A percentile compares a stretch with the other conserved stretches of the same genome.
These are phyloP conservation scores for Nannospalax galili DNA, from an alignment of 2,113 vertebrate genomes.

Conservation along the genomic window DNA sequence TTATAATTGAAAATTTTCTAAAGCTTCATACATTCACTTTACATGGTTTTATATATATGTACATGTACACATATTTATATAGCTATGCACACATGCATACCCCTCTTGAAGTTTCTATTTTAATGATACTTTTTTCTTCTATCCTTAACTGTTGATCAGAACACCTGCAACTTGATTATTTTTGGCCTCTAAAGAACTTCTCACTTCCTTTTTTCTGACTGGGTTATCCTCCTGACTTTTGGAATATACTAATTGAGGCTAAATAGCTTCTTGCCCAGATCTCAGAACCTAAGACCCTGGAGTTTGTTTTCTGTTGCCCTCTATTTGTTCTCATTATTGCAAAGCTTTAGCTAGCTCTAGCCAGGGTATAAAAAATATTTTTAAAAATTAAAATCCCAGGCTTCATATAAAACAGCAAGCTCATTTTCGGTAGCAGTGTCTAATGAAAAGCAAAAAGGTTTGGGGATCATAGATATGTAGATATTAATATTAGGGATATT, in stretches of 20 bases:
- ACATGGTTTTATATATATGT: no score
- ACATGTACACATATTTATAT: not conserved
- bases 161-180: not conserved
- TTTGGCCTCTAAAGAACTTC: not conserved
- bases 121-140: not conserved
- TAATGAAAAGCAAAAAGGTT: not conserved
- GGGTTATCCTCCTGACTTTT: not conserved
- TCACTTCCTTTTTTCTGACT: not conserved
- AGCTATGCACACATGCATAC: not conserved
- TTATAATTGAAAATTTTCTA: not conserved
- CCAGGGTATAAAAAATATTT: not conserved
- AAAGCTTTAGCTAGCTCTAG: not conserved
- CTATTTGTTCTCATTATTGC: not conserved
- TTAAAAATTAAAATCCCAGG: not conserved
- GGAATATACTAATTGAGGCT: not conserved
- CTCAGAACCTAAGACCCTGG: not conserved
- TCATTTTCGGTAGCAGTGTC: not conserved
- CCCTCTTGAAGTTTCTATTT: not conserved
- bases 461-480: not conserved
- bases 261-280: not conserved
- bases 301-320: not conserved
- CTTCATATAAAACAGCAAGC: not conserved
- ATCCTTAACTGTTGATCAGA: not conserved
- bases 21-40: not conserved
- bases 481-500: not conserved